A percentile compares a stretch with the other conserved stretches of the same genome.
Conservation (phyloP, 2,888 invertebrate genomes). For the Melinaea marsaeus region DNA sequence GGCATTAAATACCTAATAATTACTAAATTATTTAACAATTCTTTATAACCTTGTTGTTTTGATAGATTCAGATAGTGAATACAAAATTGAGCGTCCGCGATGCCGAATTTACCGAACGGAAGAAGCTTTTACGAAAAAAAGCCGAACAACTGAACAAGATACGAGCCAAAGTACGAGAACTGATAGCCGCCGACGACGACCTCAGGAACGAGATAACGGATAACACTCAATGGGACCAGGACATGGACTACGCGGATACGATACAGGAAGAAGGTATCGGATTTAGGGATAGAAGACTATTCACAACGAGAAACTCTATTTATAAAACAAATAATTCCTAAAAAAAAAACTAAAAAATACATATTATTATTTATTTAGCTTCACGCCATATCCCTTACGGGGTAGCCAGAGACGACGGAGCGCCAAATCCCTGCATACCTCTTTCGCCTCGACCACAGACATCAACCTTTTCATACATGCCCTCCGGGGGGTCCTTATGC, state of each 20-base stretch:
- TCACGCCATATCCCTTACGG: too few species aligned
- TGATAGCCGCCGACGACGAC: constrained; percentile 50
- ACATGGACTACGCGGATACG: constrained; percentile 28
- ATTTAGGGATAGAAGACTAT: background rate
- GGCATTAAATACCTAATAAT: background rate
- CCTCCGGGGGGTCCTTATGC: too few species aligned
- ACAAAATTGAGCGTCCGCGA: constrained; percentile 58
- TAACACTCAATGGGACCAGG: constrained; percentile 39
- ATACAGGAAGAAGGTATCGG: constrained; percentile 46
- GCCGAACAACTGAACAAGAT: constrained; percentile 48
- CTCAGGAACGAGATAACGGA: constrained; percentile 41
- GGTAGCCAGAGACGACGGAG: too few species aligned
- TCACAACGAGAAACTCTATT: too few species aligned
- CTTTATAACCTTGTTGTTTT: background rate
- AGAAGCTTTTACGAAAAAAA: constrained; percentile 45
- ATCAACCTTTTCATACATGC: too few species aligned
- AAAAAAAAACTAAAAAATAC: too few species aligned
- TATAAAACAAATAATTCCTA: too few species aligned
- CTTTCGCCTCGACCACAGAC: too few species aligned
- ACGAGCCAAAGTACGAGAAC: constrained; percentile 51
- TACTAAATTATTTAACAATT: background rate
- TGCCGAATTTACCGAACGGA: constrained; percentile 52
- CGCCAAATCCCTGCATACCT: too few species aligned
- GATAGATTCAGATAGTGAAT: constrained; percentile 60
- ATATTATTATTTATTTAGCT: too few species aligned